phyloP scores from a whole-genome alignment of 2,888 invertebrate species.

The Dasypogon diadema region DNA sequence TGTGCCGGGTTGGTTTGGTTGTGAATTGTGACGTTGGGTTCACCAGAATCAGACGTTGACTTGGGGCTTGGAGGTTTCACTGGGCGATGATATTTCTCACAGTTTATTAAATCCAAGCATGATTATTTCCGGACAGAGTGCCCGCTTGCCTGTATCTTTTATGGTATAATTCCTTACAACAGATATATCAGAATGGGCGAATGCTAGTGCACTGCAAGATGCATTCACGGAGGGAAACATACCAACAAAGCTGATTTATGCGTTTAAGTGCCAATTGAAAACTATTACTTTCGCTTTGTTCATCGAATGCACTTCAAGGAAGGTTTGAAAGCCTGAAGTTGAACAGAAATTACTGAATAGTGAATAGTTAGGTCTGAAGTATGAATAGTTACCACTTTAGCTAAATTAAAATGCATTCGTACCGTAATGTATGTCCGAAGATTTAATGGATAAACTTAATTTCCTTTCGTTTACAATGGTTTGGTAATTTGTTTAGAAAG shows the following conservation, averaged over 20 bases:
- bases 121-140: conserved; percentile 38
- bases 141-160: not conserved
- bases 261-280: conserved; percentile 27
- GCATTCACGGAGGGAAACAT: not conserved
- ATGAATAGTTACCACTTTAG: no score
- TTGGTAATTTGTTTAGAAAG: no score
- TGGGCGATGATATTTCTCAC: conserved; percentile 29
- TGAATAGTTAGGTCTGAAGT: no score
- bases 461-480: no score
- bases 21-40: no score
- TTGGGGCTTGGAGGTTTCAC: conserved; percentile 32
- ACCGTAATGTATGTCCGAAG: no score
- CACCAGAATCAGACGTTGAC: no score
- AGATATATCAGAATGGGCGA: not conserved
- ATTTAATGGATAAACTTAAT: no score
- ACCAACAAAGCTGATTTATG: not conserved
- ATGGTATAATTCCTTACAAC: not conserved
- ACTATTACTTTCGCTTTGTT: conserved; percentile 12
- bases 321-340: not conserved
- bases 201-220: conserved; percentile 13
- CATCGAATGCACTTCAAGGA: not conserved
- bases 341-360: no score
- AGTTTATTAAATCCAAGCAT: conserved; percentile 14
- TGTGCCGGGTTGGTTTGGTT: no score
- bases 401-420: no score